phyloP scores from a whole-genome alignment of 1,140 invertebrate species.

The Pogonomyrmex barbatus region DNA sequence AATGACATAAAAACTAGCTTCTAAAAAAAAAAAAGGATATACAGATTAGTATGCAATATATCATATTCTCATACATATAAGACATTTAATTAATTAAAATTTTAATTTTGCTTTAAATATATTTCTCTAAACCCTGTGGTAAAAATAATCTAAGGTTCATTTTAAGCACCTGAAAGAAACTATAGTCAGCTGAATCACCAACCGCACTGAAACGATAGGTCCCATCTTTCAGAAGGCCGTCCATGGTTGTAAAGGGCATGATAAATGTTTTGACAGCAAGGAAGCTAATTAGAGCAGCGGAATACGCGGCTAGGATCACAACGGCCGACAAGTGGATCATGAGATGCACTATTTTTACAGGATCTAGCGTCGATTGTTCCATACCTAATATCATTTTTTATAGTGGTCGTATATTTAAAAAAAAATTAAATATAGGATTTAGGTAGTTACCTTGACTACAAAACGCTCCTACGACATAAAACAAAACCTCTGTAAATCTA shows the following conservation, averaged over 20 bases:
- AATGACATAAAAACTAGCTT: neutral
- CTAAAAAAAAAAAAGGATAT: neutral
- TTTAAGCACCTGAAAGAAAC: conserved; percentile 81
- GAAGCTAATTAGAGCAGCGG: conserved; percentile 84
- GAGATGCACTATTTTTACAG: conserved; percentile 81
- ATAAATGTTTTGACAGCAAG: conserved; percentile 81
- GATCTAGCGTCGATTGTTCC: conserved; percentile 75
- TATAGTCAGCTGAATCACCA: conserved; percentile 80
- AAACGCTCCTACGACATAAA: conserved; percentile 79
- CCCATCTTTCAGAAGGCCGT: conserved; percentile 82
- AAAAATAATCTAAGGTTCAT: neutral
- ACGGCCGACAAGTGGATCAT: conserved; percentile 81
- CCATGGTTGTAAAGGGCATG: conserved; percentile 85
- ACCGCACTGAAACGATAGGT: conserved; percentile 82
- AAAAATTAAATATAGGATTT: neutral
- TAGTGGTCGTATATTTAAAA: neutral
- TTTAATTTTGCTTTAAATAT: neutral
- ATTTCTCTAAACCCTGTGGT: neutral
- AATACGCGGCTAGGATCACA: conserved; percentile 84
- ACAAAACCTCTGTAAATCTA: conserved; percentile 77
- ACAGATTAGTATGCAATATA: neutral
- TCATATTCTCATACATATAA: neutral
- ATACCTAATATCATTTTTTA: conserved; percentile 74
- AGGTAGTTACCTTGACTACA: conserved; percentile 81
- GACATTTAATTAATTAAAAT: conserved; percentile 2